A percentile compares a stretch with the other conserved stretches of the same genome.
These are phyloP conservation scores for Pseudolaguvia tuberculata DNA, from an alignment of 2,113 vertebrate genomes.

Conservation along the genomic window DNA sequence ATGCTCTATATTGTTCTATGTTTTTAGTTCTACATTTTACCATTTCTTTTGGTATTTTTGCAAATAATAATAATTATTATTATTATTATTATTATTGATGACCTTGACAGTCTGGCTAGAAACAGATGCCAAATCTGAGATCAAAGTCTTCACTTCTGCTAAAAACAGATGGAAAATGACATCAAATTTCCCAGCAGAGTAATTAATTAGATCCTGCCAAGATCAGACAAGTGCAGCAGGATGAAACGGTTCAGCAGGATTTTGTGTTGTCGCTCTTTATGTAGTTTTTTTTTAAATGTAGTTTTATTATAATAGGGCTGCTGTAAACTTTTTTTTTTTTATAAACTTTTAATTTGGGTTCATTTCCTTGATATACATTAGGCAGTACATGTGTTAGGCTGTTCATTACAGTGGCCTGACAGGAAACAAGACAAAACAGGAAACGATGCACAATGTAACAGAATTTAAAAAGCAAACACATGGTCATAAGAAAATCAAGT, in stretches of 20 bases:
- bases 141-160: constrained; percentile 52
- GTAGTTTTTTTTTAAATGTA: constrained; percentile 23
- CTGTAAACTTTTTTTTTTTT: constrained; percentile 1
- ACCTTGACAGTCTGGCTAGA: constrained; percentile 14
- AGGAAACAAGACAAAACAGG: no score
- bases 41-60: constrained; percentile 33
- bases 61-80: neutral
- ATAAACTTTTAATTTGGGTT: neutral
- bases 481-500: no score
- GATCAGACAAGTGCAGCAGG: constrained; percentile 43
- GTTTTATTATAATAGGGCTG: constrained; percentile 15
- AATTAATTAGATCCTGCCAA: constrained; percentile 59
- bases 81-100: constrained; percentile 32
- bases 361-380: neutral
- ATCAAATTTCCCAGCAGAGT: constrained; percentile 55
- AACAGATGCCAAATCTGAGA: constrained; percentile 24
- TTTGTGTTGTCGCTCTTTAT: constrained; percentile 16
- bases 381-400: constrained; percentile 18
- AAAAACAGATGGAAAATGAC: constrained; percentile 56
- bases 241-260: constrained; percentile 37
- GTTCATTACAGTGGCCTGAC: neutral
- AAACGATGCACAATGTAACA: no score
- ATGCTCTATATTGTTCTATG: constrained; percentile 39
- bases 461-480: no score
- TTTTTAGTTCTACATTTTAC: constrained; percentile 7